phyloP scores from a whole-genome alignment of 2,888 invertebrate genomes.

The Caenorhabditis afra region DNA sequence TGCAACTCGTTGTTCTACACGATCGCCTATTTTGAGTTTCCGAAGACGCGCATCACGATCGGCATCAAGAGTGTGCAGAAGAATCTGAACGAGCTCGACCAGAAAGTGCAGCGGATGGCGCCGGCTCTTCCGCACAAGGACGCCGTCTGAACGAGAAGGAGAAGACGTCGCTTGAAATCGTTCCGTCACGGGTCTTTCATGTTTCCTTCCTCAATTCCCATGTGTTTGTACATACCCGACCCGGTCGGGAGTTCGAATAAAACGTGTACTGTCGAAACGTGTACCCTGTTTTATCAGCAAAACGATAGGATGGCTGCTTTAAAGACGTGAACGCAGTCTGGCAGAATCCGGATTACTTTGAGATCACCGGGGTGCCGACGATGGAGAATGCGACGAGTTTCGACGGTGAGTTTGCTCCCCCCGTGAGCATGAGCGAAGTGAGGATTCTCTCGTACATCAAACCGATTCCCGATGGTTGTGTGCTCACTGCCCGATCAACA shows the following conservation, averaged over 20 bases:
- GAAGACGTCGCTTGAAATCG: no score
- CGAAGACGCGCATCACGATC: constrained; percentile 65
- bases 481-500: no score
- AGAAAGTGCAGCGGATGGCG: constrained; percentile 31
- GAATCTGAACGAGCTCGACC: constrained; percentile 42
- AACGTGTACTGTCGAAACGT: constrained; percentile 15
- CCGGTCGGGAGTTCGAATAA: constrained; percentile 13
- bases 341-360: constrained; percentile 20
- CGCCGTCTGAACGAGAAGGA: constrained; percentile 3
- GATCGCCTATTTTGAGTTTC: constrained; percentile 74
- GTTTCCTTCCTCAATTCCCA: constrained; percentile 1
- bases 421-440: constrained; percentile 17
- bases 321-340: not conserved
- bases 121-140: constrained; percentile 52
- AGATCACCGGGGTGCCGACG: not conserved
- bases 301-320: not conserved
- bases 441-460: not conserved
- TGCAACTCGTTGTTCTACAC: constrained; percentile 76
- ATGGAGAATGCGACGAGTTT: not conserved
- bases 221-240: constrained; percentile 47
- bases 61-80: constrained; percentile 63
- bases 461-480: not conserved
- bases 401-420: not conserved
- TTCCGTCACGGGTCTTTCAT: constrained; percentile 23
- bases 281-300: not conserved